Evolutionary conservation across 2,888 invertebrate genomes (phyloP).

Genomic region (Epinotia bilunana): DNA sequence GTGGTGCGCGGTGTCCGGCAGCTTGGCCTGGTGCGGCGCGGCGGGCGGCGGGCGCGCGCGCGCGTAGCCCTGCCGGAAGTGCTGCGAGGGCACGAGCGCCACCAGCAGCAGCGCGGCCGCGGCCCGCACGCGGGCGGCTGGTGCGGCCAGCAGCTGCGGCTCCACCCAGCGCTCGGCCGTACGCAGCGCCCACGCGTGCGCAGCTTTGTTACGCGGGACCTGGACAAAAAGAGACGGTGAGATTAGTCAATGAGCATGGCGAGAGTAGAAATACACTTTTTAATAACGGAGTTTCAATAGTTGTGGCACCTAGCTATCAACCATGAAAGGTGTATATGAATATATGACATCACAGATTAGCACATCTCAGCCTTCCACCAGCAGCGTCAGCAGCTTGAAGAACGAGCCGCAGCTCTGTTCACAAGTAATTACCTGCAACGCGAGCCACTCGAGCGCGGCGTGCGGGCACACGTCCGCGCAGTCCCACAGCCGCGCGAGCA

Average conservation of each 20-base stretch:
- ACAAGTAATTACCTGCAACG: constrained; percentile 85
- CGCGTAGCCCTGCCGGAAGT: constrained; percentile 95
- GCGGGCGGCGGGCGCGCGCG: constrained; percentile 82
- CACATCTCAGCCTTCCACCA: constrained; percentile 95
- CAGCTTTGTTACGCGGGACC: constrained; percentile 94
- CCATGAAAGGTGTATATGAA: too few species aligned
- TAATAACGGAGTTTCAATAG: too few species aligned
- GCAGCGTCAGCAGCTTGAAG: constrained; percentile 94
- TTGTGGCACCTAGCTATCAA: too few species aligned
- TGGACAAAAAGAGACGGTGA: constrained; percentile 49
- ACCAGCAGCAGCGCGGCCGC: constrained; percentile 96
- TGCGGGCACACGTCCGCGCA: constrained; percentile 95
- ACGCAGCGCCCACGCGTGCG: constrained; percentile 96
- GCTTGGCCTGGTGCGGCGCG: constrained; percentile 68
- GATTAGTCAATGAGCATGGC: too few species aligned
- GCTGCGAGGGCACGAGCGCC: constrained; percentile 94
- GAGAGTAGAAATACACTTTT: too few species aligned
- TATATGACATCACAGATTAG: too few species aligned
- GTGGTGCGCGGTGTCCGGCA: constrained; percentile 81
- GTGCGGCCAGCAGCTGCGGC: constrained; percentile 93
- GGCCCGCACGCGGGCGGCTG: constrained; percentile 92
- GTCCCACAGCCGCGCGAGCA: constrained; percentile 95
- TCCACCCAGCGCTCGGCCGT: constrained; percentile 97
- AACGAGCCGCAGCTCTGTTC: constrained; percentile 92
- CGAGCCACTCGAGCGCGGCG: constrained; percentile 96